Evolutionary conservation across 2,888 invertebrate genomes (phyloP).

Genomic region (Lordiphosa fenestrarum): DNA sequence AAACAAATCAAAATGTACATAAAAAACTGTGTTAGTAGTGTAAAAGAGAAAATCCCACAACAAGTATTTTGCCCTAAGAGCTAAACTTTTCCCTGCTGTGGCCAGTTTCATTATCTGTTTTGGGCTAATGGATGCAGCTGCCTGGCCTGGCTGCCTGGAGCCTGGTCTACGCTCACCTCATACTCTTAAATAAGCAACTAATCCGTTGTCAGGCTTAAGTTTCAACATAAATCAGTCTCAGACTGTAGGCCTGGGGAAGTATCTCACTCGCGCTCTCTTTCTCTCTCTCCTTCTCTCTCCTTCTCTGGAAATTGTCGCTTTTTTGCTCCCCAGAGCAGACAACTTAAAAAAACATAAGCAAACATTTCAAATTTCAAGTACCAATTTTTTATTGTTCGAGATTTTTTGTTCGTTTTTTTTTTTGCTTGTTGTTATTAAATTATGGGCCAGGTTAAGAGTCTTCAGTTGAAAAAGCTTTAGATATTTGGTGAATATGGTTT

Average conservation of each 20-base stretch:
- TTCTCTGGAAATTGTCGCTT: slow-evolving; percentile 3
- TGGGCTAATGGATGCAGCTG: slow-evolving; percentile 70
- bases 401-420: slow-evolving; percentile 23
- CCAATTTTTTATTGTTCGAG: slow-evolving; percentile 47
- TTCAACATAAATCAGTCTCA: slow-evolving; percentile 64
- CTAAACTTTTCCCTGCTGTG: slow-evolving; percentile 1
- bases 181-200: slow-evolving; percentile 62
- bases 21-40: slow-evolving; percentile 1
- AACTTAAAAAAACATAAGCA: slow-evolving; percentile 53
- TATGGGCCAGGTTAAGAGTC: slow-evolving; percentile 52
- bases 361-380: slow-evolving; percentile 62
- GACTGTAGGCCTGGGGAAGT: slow-evolving; percentile 7
- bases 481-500: slow-evolving; percentile 22
- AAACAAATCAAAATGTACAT: slow-evolving; percentile 49
- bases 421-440: slow-evolving; percentile 39
- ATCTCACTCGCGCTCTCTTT: neutral
- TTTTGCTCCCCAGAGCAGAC: slow-evolving; percentile 26
- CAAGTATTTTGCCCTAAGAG: neutral
- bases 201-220: slow-evolving; percentile 70
- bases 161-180: slow-evolving; percentile 17
- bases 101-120: slow-evolving; percentile 60
- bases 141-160: slow-evolving; percentile 48
- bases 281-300: neutral
- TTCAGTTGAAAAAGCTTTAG: slow-evolving; percentile 38
- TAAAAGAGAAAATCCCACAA: no score